phyloP scores from a whole-genome alignment of 2,888 invertebrate species.

The Parapristionchus giblindavisi region DNA sequence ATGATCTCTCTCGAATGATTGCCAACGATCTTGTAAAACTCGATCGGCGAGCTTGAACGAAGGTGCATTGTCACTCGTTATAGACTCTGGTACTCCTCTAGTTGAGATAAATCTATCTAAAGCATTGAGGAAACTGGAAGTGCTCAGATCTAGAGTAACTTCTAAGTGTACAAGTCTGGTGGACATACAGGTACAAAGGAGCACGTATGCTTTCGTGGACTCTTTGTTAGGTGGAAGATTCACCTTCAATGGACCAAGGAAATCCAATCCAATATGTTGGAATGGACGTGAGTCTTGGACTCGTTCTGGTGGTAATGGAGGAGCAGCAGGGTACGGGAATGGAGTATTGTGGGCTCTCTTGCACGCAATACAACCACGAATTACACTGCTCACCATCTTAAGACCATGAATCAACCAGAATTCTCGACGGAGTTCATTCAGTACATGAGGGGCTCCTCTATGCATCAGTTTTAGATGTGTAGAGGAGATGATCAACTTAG shows the following conservation, averaged over 20 bases:
- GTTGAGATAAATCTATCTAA: slow-evolving; percentile 68
- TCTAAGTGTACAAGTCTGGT: slow-evolving; percentile 70
- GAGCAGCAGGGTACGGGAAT: slow-evolving; percentile 60
- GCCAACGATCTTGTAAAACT: not conserved
- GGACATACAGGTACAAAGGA: slow-evolving; percentile 70
- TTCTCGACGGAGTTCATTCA: slow-evolving; percentile 41
- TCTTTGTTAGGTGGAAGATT: slow-evolving; percentile 47
- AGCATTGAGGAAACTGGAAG: slow-evolving; percentile 63
- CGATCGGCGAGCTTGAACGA: slow-evolving; percentile 63
- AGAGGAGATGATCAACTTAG: not conserved
- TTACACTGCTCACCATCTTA: slow-evolving; percentile 38
- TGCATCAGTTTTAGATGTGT: not conserved
- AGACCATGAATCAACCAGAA: not conserved
- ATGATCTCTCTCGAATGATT: not conserved
- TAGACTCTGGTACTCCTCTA: slow-evolving; percentile 63
- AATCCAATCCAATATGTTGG: slow-evolving; percentile 66
- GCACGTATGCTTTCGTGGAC: slow-evolving; percentile 65
- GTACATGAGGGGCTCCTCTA: not conserved
- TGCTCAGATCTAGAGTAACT: slow-evolving; percentile 62
- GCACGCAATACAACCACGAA: slow-evolving; percentile 65
- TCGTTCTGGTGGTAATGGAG: slow-evolving; percentile 65
- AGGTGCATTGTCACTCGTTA: slow-evolving; percentile 69
- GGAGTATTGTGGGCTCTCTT: slow-evolving; percentile 46
- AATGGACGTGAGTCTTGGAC: slow-evolving; percentile 63
- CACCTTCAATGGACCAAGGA: slow-evolving; percentile 70